These are phyloP conservation scores for Syngnathus typhle DNA, from an alignment of 2,113 vertebrate genomes.

Conservation along the genomic window DNA sequence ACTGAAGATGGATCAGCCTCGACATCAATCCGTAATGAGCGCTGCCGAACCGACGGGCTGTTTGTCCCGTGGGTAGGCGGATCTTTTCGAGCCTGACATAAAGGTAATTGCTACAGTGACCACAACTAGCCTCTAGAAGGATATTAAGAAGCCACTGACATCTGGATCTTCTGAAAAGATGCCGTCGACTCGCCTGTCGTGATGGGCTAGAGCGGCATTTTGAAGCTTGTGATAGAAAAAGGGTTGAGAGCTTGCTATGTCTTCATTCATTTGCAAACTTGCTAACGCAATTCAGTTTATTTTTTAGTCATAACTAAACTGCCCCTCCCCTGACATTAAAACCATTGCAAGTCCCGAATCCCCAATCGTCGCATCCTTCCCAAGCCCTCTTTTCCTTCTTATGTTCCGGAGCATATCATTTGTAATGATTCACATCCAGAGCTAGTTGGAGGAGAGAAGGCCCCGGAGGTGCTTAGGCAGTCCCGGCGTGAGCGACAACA, in stretches of 20 bases:
- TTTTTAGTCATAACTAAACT: constrained; percentile 48
- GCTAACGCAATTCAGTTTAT: constrained; percentile 13
- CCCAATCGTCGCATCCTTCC: constrained; percentile 28
- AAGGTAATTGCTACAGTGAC: constrained; percentile 75
- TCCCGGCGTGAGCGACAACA: constrained; percentile 44
- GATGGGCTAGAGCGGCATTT: constrained; percentile 41
- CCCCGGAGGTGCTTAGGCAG: constrained; percentile 44
- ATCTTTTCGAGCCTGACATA: constrained; percentile 74
- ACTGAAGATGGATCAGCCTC: constrained; percentile 45
- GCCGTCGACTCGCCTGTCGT: constrained; percentile 55
- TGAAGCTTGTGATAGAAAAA: constrained; percentile 31
- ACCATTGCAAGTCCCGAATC: constrained; percentile 32
- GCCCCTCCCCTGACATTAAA: constrained; percentile 53
- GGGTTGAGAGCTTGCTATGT: background rate
- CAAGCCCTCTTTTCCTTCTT: constrained; percentile 37
- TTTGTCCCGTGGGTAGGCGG: constrained; percentile 68
- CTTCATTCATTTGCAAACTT: constrained; percentile 11
- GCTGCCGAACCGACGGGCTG: constrained; percentile 62
- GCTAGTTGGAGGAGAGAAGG: constrained; percentile 54
- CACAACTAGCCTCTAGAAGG: constrained; percentile 71
- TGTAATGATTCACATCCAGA: constrained; percentile 72
- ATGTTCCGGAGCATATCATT: constrained; percentile 68
- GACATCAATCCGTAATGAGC: constrained; percentile 64
- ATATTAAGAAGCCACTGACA: constrained; percentile 71
- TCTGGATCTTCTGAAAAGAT: constrained; percentile 63